phyloP scores from a whole-genome alignment of 2,113 vertebrate species.

The Climacteris rufus region DNA sequence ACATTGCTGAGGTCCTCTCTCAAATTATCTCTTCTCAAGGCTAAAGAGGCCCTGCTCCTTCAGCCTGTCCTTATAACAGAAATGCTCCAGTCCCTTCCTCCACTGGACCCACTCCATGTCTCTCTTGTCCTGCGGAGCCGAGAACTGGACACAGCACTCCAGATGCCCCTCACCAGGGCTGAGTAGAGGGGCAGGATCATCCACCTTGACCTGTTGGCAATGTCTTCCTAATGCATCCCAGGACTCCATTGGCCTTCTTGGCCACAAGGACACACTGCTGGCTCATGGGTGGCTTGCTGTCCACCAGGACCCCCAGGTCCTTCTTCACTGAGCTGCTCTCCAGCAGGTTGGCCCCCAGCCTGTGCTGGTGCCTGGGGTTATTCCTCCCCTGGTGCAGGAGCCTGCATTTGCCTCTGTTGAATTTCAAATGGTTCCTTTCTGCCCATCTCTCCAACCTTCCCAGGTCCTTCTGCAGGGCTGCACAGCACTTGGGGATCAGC shows the following conservation, averaged over 20 bases:
- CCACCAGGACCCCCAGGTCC: not conserved
- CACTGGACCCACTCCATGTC: not conserved
- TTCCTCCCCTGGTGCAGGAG: not conserved
- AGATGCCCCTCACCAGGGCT: not conserved
- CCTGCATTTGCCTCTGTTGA: not conserved
- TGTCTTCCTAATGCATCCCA: not conserved
- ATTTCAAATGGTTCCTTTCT: not conserved
- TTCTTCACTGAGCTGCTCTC: not conserved
- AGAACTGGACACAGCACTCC: not conserved
- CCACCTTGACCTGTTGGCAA: not conserved
- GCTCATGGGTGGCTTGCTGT: not conserved
- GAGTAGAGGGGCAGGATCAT: not conserved
- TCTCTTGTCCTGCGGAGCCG: not conserved
- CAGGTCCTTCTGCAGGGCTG: not conserved
- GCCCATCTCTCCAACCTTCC: not conserved
- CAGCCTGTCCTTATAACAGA: not conserved
- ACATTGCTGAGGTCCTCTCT: not conserved
- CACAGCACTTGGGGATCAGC: not conserved
- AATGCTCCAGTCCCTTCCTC: not conserved
- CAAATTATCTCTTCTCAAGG: not conserved
- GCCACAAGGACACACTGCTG: not conserved
- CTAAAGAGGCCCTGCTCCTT: not conserved
- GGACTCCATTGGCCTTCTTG: not conserved
- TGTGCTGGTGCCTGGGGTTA: not conserved
- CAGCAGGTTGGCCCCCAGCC: not conserved